Conservation (phyloP, 2,113 vertebrate genomes). For the Ascaphus truei region DNA sequence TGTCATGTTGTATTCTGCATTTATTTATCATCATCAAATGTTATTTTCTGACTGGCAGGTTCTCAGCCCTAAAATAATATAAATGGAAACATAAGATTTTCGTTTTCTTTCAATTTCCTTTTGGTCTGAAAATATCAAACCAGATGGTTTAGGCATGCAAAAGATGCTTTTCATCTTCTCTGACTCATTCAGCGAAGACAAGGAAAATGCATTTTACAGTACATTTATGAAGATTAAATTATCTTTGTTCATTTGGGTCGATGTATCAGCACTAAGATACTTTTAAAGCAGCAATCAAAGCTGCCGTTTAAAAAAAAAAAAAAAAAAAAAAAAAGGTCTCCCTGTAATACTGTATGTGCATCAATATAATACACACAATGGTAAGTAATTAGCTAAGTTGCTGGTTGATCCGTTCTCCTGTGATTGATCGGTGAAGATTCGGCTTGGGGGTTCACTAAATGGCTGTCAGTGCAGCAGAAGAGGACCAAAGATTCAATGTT, state of each 20-base stretch:
- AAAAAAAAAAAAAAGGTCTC: too few relatives aligned
- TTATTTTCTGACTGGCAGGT: conserved; percentile 77
- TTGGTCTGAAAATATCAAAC: conserved; percentile 87
- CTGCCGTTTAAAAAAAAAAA: too few relatives aligned
- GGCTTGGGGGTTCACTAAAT: too few relatives aligned
- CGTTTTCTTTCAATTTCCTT: conserved; percentile 94
- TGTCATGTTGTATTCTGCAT: conserved; percentile 74
- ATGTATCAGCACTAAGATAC: too few relatives aligned
- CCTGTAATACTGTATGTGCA: too few relatives aligned
- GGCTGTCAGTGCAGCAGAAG: too few relatives aligned
- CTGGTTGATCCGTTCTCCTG: too few relatives aligned
- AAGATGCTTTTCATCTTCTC: conserved; percentile 92
- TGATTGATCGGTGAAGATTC: too few relatives aligned
- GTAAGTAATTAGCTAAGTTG: too few relatives aligned
- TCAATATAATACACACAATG: too few relatives aligned
- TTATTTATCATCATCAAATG: conserved; percentile 84
- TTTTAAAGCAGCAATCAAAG: too few relatives aligned
- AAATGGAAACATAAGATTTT: conserved; percentile 96
- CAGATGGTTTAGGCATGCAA: conserved; percentile 93
- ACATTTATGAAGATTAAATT: conserved; percentile 83
- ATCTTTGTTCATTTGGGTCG: conserved; percentile 89
- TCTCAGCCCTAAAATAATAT: conserved; percentile 83
- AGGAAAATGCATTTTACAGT: conserved; percentile 84
- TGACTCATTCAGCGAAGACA: conserved; percentile 74
- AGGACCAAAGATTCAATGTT: too few relatives aligned